These are phyloP conservation scores for Melanerpes aurifrons DNA, from an alignment of 2,113 vertebrate species.

Conservation along the genomic window DNA sequence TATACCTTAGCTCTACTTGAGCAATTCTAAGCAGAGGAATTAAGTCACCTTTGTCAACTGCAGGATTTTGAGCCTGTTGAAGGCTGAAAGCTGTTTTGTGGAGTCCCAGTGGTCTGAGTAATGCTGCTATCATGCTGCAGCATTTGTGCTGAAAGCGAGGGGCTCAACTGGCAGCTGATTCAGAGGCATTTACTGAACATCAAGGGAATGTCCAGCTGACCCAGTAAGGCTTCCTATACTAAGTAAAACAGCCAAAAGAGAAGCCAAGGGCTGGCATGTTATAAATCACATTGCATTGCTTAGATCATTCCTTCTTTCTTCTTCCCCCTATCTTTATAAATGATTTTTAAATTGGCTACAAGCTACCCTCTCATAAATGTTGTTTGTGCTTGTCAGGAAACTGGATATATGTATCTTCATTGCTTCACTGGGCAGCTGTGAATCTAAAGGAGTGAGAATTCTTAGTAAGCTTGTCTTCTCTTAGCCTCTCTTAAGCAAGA, in stretches of 20 bases:
- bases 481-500: neutral
- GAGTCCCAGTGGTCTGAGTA: neutral
- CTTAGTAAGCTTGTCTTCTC: neutral
- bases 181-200: neutral
- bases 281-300: neutral
- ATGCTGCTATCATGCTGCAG: neutral
- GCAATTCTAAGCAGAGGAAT: neutral
- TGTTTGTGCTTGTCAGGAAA: neutral
- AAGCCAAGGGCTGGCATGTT: neutral
- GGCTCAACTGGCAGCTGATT: neutral
- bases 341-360: neutral
- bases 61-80: neutral
- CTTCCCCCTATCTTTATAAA: accelerated
- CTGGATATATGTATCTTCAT: neutral
- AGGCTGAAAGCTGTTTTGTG: neutral
- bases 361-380: neutral
- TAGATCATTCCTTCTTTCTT: neutral
- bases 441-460: neutral
- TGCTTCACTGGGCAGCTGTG: neutral
- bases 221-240: neutral
- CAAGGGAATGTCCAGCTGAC: neutral
- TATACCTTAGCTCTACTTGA: neutral
- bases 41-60: neutral
- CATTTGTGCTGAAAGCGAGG: neutral
- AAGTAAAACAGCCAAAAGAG: neutral